Conservation (phyloP, 2,888 invertebrate genomes). For the Rhorus exstirpatorius region DNA sequence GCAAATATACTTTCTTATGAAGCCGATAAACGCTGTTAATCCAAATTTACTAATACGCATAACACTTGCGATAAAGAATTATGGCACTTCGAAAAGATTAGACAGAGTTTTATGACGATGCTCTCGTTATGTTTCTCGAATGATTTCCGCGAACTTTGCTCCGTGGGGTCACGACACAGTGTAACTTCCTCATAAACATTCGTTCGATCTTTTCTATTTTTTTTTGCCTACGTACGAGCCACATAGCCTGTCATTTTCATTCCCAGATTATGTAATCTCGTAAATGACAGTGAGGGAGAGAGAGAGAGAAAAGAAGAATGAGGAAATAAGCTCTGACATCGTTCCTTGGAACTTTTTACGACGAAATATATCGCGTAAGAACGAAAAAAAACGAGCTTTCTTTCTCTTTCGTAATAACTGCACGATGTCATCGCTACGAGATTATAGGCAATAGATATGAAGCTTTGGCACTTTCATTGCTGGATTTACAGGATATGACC, state of each 20-base stretch:
- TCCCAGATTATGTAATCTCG: background rate
- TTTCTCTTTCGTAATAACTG: constrained; percentile 47
- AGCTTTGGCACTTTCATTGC: constrained; percentile 55
- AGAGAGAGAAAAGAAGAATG: constrained; percentile 2
- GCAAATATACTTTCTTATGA: no score
- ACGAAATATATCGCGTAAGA: constrained; percentile 53
- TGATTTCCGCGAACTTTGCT: constrained; percentile 50
- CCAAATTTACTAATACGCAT: no score
- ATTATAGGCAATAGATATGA: background rate
- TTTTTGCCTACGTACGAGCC: constrained; percentile 2
- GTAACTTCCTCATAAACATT: constrained; percentile 31
- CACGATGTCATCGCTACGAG: constrained; percentile 38
- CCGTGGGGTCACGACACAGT: constrained; percentile 47
- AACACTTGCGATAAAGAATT: constrained; percentile 32
- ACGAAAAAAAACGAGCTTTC: constrained; percentile 17
- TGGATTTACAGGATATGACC: constrained; percentile 41
- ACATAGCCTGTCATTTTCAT: constrained; percentile 10
- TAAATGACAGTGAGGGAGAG: constrained; percentile 3
- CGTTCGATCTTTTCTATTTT: constrained; percentile 20
- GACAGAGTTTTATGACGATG: constrained; percentile 9
- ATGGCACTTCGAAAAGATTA: constrained; percentile 13
- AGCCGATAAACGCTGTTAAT: no score
- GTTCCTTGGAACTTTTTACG: constrained; percentile 54
- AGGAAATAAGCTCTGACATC: constrained; percentile 31
- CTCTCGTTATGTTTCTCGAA: constrained; percentile 57